Evolutionary conservation across 2,113 vertebrate genomes (phyloP), one percentile per base, ranked within the genome.

Genomic region (Vulpes vulpes): DNA sequence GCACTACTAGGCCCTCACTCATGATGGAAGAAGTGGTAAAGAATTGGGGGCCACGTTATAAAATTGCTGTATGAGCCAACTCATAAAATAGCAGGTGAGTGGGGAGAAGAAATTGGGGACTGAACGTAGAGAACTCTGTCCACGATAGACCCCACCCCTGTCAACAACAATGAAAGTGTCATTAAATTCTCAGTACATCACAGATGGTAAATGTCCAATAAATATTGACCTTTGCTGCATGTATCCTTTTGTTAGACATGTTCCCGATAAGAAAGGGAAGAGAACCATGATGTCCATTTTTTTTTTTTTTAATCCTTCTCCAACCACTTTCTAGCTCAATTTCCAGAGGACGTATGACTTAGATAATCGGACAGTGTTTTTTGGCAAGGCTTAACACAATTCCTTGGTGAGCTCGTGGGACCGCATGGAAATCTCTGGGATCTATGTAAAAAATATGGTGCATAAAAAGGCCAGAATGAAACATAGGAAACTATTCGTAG

Each of bases 101-200:
- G 20, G 8, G 3, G 43, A 10, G 19, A 62, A 15, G 8, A 35
- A 9, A 17, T 43, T 38, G 23, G 5, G 15, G 1, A 25, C 3
- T 35, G 1, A 25, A 2, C 20, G 3, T 6, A 1, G 16, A 74
- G 15, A 86, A 73, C 15, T 67, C 43, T 81, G 7, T 3, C 38
- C 8, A 8, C n/a, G 62, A 12, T 4, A n/a, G 15, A 49, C 0
- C 4, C 14, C 7, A 17, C 11, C 8, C 10, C 8, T 30, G 15
- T 20, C 11, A 51, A 51, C 55, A 43, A 89, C 59, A 53, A 89
- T 38, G 60, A 11, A 82, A 69, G 38, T 49, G 4, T 64, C 15
- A 17, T 35, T 69, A 23, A 82, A 4, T 17, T 11, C 22, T 76
- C 30, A 60, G 51, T 69, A 19, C 5, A 43, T 49, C 55, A 59